Evolutionary conservation across 2,797 vertebrate species (phyloP).

Genomic region (Spheniscus humboldti): DNA sequence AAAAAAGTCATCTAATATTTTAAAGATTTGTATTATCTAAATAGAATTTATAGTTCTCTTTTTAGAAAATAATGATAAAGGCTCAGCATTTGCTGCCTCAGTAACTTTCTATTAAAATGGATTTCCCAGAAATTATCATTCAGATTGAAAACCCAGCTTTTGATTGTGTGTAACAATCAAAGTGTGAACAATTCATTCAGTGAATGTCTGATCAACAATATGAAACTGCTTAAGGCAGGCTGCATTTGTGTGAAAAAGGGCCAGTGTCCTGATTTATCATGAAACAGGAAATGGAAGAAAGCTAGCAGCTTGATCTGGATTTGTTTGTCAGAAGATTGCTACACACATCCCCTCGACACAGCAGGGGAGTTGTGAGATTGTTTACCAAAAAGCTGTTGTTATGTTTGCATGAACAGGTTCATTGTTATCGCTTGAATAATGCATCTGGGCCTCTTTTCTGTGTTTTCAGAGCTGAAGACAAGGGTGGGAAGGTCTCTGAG

Average conservation of each 20-base stretch:
- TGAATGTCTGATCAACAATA: constrained; percentile 31
- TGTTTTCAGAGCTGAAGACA: constrained; percentile 81
- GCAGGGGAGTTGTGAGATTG: constrained; percentile 48
- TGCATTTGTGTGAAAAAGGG: constrained; percentile 6
- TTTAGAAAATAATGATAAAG: constrained; percentile 42
- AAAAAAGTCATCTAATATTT: constrained; percentile 8
- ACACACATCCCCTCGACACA: background rate
- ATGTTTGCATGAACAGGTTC: constrained; percentile 54
- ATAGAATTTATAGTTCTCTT: background rate
- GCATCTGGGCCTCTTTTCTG: constrained; percentile 48
- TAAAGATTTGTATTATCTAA: constrained; percentile 22
- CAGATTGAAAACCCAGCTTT: constrained; percentile 64
- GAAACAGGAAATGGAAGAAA: constrained; percentile 36
- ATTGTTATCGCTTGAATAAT: constrained; percentile 50
- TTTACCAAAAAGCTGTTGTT: constrained; percentile 54
- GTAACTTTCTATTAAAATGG: constrained; percentile 67
- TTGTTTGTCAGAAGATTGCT: constrained; percentile 28
- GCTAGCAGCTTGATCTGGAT: constrained; percentile 37
- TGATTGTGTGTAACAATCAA: constrained; percentile 64
- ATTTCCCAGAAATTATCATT: constrained; percentile 70
- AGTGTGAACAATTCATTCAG: constrained; percentile 65
- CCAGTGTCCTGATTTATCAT: background rate
- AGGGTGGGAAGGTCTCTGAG: constrained; percentile 75
- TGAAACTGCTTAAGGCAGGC: constrained; percentile 9
- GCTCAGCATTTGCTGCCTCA: constrained; percentile 35